phyloP scores from a whole-genome alignment of 2,888 invertebrate species.

The Trissolcus brochymenae region DNA sequence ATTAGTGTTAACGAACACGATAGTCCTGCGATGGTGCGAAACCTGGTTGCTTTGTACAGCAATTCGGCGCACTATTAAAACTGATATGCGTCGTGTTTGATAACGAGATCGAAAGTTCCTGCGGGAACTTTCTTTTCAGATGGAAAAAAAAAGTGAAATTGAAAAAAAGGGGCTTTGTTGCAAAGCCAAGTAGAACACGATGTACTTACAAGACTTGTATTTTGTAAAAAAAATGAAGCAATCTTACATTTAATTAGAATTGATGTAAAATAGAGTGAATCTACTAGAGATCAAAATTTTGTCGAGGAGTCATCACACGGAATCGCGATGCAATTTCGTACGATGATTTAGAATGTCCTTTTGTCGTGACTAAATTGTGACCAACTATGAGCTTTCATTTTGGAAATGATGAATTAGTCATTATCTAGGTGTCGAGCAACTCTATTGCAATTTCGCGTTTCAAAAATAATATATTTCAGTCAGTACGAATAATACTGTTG shows the following conservation, averaged over 20 bases:
- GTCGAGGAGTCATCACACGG: too few species aligned
- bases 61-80: conserved; percentile 4
- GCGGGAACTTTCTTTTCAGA: not conserved
- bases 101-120: not conserved
- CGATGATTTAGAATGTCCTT: not conserved
- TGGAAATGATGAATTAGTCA: conserved; percentile 18
- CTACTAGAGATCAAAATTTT: not conserved
- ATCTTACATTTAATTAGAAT: not conserved
- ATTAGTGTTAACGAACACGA: conserved; percentile 25
- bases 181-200: too few species aligned
- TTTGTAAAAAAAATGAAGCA: too few species aligned
- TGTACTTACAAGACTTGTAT: too few species aligned
- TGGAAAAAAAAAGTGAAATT: not conserved
- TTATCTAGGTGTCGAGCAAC: conserved; percentile 11
- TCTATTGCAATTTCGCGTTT: conserved; percentile 1
- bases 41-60: not conserved
- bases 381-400: conserved; percentile 1
- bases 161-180: not conserved
- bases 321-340: not conserved
- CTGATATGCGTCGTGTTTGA: not conserved
- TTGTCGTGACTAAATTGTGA: not conserved
- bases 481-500: conserved; percentile 1
- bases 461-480: too few species aligned
- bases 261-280: not conserved
- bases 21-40: conserved; percentile 21